These are phyloP conservation scores for Syrista parreyssii DNA, from an alignment of 2,888 invertebrate genomes.

Conservation along the genomic window DNA sequence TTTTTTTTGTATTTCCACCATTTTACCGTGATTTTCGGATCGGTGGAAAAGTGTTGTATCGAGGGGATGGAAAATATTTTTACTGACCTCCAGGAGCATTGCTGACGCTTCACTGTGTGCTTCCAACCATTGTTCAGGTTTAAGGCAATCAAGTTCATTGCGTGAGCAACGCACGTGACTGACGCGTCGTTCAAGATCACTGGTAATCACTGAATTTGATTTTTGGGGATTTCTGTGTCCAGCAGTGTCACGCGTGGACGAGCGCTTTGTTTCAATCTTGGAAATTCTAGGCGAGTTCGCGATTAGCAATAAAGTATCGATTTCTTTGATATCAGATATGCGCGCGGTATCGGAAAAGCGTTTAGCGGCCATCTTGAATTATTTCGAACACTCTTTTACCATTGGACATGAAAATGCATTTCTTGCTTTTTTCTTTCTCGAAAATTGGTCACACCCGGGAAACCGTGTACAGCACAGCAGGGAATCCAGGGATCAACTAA, in stretches of 20 bases:
- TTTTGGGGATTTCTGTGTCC: not conserved
- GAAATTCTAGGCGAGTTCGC: not conserved
- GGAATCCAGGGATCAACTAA: not conserved
- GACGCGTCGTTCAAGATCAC: no score
- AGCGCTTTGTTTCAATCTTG: not conserved
- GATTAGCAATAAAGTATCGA: not conserved
- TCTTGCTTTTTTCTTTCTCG: not conserved
- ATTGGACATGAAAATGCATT: not conserved
- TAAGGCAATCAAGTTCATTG: not conserved
- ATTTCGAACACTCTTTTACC: not conserved
- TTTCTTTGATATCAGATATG: not conserved
- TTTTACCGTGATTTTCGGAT: no score
- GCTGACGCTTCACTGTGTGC: not conserved
- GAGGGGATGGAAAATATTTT: not conserved
- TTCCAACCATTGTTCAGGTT: not conserved
- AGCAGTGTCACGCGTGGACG: not conserved
- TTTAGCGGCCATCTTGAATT: not conserved
- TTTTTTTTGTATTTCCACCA: not conserved
- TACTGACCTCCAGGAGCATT: not conserved
- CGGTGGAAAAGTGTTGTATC: no score
- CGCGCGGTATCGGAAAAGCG: not conserved
- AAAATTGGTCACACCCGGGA: not conserved
- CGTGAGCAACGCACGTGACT: no score
- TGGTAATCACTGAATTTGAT: not conserved
- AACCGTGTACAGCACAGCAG: not conserved